Evolutionary conservation across 2,888 invertebrate genomes (phyloP), one percentile per base, ranked within the genome.

Genomic region (Leptinotarsa juncta): DNA sequence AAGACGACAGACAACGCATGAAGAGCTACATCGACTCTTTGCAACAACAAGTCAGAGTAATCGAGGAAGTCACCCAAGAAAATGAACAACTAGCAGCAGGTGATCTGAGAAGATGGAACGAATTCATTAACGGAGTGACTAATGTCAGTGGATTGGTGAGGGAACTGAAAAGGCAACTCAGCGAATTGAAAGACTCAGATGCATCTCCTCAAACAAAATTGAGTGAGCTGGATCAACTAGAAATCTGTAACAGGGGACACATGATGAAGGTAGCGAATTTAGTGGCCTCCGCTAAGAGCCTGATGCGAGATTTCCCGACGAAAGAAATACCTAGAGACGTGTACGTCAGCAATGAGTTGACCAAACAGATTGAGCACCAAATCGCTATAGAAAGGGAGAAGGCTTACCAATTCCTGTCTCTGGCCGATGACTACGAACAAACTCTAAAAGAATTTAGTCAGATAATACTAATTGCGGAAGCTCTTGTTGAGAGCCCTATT

Each of bases 381-480:
- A 92, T 96, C 12, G 90, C 90, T 49, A 89, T 90, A 7, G 95
- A 96, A 88, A 90, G 95, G 76, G 95, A 96, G 77, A 92, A 94
- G 69, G 89, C 95, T 0, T 87, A 95, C 5, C 95, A 96, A 85
- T 86, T 95, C 23, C 90, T 94, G 42, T 91, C 94, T 0, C 87
- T 96, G 70, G 93, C 94, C 2, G 95, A 96, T 82, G 96, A 97
- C 85, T 97, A 97, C 84, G 95, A 95, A 84, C 95, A 96, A 87
- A 96, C 96, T 0, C 88, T 97, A 14, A 94, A 94, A 84, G 96
- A 97, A 85, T 96, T 96, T 82, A 92, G 93, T 14, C 95, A 96
- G 85, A 96, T 96, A 49, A 95, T 95, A 3, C 93, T 95, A 70
- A 91, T 96, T 7, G 96, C 96, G 0, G 95, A 96, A 86, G 93